These are phyloP conservation scores for Goniozus legneri DNA, from an alignment of 1,140 invertebrate species.

Conservation along the genomic window DNA sequence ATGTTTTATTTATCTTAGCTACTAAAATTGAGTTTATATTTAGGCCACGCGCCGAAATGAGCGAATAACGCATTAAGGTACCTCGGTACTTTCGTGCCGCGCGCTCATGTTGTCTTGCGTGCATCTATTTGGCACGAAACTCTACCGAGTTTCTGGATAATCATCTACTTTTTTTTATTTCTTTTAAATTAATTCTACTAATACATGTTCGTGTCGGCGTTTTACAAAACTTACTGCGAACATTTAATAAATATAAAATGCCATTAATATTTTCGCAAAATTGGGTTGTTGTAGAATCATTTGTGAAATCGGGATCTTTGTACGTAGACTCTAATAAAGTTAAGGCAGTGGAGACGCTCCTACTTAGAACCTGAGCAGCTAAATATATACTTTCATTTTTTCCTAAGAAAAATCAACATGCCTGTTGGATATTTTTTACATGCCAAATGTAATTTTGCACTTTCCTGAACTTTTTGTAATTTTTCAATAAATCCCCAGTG, in stretches of 20 bases:
- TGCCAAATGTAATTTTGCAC: conserved; percentile 15
- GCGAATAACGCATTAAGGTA: too few species aligned
- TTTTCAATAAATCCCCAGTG: conserved; percentile 22
- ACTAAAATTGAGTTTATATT: too few species aligned
- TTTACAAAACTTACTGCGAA: conserved; percentile 19
- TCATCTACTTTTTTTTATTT: conserved; percentile 13
- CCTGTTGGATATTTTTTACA: conserved; percentile 7
- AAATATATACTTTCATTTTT: conserved; percentile 15
- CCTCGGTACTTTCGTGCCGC: too few species aligned
- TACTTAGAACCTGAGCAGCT: conserved; percentile 16
- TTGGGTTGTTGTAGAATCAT: conserved; percentile 17
- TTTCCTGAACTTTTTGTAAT: conserved; percentile 19
- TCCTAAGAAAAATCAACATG: conserved; percentile 11
- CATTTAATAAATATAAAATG: conserved; percentile 35
- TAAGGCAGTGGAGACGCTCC: conserved; percentile 26
- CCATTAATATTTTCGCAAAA: conserved; percentile 31
- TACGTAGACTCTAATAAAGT: conserved; percentile 15
- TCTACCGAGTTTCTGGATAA: conserved; percentile 2
- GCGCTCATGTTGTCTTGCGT: too few species aligned
- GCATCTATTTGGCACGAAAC: too few species aligned
- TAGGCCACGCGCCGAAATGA: too few species aligned
- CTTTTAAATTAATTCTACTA: not conserved
- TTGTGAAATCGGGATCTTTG: conserved; percentile 20
- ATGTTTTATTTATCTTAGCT: too few species aligned
- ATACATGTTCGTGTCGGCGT: conserved; percentile 4